These are phyloP conservation scores for Tortricodes alternella DNA, from an alignment of 2,888 invertebrate species.

Conservation along the genomic window DNA sequence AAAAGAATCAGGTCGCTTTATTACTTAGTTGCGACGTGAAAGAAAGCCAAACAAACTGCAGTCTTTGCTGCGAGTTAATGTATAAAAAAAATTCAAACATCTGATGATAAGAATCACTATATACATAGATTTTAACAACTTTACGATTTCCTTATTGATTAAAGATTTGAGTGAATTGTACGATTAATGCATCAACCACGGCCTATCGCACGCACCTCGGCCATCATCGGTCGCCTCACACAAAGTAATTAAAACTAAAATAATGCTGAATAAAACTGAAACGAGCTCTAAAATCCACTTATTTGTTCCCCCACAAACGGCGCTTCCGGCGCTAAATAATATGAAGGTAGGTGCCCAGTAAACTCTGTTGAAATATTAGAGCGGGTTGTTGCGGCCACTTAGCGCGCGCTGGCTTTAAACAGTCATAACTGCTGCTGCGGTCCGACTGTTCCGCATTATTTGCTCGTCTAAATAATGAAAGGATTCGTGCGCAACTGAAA, in stretches of 20 bases:
- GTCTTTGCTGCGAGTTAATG: too few species aligned
- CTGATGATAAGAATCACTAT: too few species aligned
- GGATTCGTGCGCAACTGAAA: constrained; percentile 16
- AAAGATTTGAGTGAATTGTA: not conserved
- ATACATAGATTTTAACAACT: not conserved
- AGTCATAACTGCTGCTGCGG: constrained; percentile 1
- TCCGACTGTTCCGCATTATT: constrained; percentile 23
- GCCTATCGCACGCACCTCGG: not conserved
- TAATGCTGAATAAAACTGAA: constrained; percentile 18
- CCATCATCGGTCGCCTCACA: not conserved
- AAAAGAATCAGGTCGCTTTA: too few species aligned
- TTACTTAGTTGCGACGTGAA: too few species aligned
- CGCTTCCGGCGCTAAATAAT: constrained; percentile 10
- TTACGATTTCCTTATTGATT: not conserved
- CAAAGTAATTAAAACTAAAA: constrained; percentile 28
- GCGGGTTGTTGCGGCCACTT: not conserved
- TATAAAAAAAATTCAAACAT: too few species aligned
- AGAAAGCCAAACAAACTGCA: too few species aligned
- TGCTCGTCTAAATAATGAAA: constrained; percentile 29
- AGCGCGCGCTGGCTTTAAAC: not conserved
- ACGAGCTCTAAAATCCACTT: constrained; percentile 13
- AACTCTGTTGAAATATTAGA: not conserved
- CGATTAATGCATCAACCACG: not conserved
- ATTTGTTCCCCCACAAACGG: constrained; percentile 13
- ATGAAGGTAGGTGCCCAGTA: not conserved